These are phyloP conservation scores for Procapra przewalskii DNA, from an alignment of 2,113 vertebrate species.

Conservation along the genomic window DNA sequence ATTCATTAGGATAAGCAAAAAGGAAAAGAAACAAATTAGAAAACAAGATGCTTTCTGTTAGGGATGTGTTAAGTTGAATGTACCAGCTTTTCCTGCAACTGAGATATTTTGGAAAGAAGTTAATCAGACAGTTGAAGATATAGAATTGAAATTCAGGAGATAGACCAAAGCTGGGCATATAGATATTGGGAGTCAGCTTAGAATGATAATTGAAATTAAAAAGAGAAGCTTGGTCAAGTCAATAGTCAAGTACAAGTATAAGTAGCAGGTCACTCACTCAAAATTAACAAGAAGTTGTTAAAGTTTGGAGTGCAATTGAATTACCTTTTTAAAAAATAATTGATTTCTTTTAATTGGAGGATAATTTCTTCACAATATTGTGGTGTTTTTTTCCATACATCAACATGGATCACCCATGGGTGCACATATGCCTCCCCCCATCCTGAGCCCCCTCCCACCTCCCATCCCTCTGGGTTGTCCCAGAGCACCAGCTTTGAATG, in stretches of 20 bases:
- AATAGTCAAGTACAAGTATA: not conserved
- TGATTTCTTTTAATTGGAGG: not conserved
- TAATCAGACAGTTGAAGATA: not conserved
- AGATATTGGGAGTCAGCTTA: not conserved
- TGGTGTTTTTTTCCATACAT: not conserved
- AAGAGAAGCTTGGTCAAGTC: not conserved
- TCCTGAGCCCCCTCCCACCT: not conserved
- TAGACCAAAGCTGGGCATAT: not conserved
- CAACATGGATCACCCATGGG: not conserved
- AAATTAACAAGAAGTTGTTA: not conserved
- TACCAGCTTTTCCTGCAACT: not conserved
- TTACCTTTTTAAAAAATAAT: not conserved
- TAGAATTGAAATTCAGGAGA: not conserved
- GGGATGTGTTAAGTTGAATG: not conserved
- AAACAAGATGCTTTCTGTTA: not conserved
- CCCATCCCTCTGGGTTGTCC: not conserved
- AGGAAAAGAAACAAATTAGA: not conserved
- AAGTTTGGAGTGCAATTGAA: not conserved
- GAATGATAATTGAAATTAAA: not conserved
- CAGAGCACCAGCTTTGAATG: not conserved
- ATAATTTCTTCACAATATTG: not conserved
- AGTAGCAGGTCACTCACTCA: not conserved
- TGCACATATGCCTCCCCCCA: not conserved
- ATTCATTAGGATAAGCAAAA: not conserved
- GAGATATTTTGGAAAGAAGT: not conserved